Evolutionary conservation across 2,113 vertebrate genomes (phyloP).

Genomic region (Hemibagrus wyckioides): DNA sequence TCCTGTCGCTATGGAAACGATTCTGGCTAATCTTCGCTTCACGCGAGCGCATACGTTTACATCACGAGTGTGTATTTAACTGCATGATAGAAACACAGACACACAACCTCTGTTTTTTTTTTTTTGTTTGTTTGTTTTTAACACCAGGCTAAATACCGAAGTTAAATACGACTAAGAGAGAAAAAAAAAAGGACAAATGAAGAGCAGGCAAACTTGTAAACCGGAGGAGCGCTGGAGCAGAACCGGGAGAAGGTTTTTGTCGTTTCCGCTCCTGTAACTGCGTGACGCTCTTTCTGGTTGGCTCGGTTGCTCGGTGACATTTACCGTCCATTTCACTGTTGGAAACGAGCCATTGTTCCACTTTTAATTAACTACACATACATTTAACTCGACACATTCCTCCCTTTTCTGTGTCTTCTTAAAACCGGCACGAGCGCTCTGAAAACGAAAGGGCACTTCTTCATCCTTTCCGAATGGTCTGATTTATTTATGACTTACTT

Average conservation of each 20-base stretch:
- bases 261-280: slow-evolving; percentile 25
- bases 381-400: slow-evolving; percentile 3
- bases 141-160: not conserved
- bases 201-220: slow-evolving; percentile 18
- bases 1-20: slow-evolving; percentile 5
- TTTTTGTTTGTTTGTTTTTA: not conserved
- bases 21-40: no score
- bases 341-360: slow-evolving; percentile 33
- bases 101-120: no score
- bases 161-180: not conserved
- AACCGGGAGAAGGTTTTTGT: slow-evolving; percentile 5
- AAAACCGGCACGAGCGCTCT: not conserved
- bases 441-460: not conserved
- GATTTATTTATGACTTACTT: not conserved
- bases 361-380: slow-evolving; percentile 36
- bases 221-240: not conserved
- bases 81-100: not conserved
- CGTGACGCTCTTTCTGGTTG: slow-evolving; percentile 5
- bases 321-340: slow-evolving; percentile 38
- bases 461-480: not conserved
- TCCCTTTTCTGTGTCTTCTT: not conserved
- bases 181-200: not conserved
- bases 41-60: not conserved
- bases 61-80: not conserved
- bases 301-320: slow-evolving; percentile 47